Percentiles rank a stretch among this genome's conserved stretches.
phyloP scores from a whole-genome alignment of 2,888 invertebrate species.

The Odontothrips loti region DNA sequence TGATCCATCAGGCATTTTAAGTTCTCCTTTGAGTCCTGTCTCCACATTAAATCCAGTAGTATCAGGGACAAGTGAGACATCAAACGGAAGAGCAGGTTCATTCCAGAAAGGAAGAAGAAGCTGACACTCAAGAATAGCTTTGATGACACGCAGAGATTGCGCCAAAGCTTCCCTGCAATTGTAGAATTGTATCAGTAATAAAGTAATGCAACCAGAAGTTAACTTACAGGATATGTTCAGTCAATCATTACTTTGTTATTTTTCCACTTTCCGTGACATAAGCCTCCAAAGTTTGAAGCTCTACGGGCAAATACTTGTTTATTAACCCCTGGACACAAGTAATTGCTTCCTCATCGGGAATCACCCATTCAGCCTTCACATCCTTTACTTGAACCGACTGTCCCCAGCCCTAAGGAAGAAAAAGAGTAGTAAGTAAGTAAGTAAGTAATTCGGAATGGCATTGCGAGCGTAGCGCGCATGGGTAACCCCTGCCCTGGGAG shows the following conservation, averaged over 20 bases:
- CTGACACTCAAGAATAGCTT: slow-evolving; percentile 61
- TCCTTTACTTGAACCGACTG: slow-evolving; percentile 61
- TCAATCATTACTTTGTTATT: slow-evolving; percentile 48
- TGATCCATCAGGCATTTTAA: slow-evolving; percentile 60
- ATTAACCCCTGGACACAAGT: slow-evolving; percentile 61
- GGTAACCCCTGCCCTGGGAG: no score
- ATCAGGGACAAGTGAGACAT: slow-evolving; percentile 46
- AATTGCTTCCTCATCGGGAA: slow-evolving; percentile 67
- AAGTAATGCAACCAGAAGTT: background rate
- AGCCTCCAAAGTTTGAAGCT: slow-evolving; percentile 56
- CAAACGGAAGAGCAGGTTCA: slow-evolving; percentile 55
- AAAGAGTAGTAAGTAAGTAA: no score
- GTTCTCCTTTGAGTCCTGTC: slow-evolving; percentile 47
- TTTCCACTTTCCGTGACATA: slow-evolving; percentile 51
- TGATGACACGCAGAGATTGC: slow-evolving; percentile 62
- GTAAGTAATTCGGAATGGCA: no score
- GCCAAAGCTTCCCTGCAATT: slow-evolving; percentile 62
- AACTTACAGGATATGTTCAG: slow-evolving; percentile 22
- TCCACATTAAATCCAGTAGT: slow-evolving; percentile 47
- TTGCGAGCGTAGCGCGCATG: no score
- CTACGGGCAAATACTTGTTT: slow-evolving; percentile 61
- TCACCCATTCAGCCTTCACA: slow-evolving; percentile 69
- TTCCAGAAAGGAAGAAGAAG: slow-evolving; percentile 66
- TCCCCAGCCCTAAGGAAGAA: slow-evolving; percentile 68
- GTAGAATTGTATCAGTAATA: background rate